Conservation (phyloP, 1,140 invertebrate species). For the Euura saliciscinereae region DNA sequence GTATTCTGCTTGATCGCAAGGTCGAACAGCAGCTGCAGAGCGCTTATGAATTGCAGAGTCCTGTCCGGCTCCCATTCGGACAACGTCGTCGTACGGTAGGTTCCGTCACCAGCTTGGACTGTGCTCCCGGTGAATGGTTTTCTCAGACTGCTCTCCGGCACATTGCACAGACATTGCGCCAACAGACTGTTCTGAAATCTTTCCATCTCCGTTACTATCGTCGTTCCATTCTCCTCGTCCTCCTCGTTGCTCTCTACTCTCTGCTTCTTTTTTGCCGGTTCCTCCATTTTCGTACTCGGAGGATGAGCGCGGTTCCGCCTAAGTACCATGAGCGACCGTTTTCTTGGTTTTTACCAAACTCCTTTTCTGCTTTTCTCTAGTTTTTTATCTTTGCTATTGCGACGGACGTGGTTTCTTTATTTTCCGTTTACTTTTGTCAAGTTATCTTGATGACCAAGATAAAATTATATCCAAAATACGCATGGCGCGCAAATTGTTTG, state of each 20-base stretch:
- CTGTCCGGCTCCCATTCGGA: constrained; percentile 75
- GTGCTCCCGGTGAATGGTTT: constrained; percentile 73
- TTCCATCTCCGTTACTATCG: constrained; percentile 57
- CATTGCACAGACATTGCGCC: constrained; percentile 78
- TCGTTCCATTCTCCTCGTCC: constrained; percentile 61
- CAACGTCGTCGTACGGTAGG: constrained; percentile 62
- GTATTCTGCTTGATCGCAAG: constrained; percentile 83
- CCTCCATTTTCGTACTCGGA: constrained; percentile 60
- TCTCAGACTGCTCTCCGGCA: constrained; percentile 70
- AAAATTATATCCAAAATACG: constrained; percentile 10
- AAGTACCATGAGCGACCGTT: constrained; percentile 49
- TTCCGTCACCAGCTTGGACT: constrained; percentile 58
- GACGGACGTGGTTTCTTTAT: not conserved
- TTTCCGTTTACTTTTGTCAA: constrained; percentile 19
- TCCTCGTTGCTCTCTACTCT: constrained; percentile 63
- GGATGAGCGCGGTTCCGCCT: constrained; percentile 34
- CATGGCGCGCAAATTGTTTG: constrained; percentile 8
- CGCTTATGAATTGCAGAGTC: constrained; percentile 78
- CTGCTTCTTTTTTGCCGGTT: constrained; percentile 78
- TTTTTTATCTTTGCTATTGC: constrained; percentile 10
- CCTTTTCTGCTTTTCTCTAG: constrained; percentile 4
- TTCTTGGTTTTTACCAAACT: not conserved
- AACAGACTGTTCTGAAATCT: constrained; percentile 68
- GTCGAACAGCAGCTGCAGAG: constrained; percentile 82
- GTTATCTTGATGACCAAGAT: constrained; percentile 24